Conservation (phyloP, 2,888 invertebrate genomes). For the Monochamus alternatus region DNA sequence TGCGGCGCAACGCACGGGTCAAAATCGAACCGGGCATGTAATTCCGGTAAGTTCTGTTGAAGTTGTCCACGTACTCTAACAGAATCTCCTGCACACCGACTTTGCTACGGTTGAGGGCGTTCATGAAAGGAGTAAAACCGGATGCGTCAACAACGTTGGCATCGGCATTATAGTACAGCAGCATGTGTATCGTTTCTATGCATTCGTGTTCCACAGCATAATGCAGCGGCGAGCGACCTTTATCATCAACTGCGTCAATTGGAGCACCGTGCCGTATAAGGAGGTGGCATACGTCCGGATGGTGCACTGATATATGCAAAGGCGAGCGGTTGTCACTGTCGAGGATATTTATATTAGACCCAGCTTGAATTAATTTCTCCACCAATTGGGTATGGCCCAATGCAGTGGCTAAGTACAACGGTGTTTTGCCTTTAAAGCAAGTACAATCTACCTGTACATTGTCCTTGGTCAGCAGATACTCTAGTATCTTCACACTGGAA, state of each 20-base stretch:
- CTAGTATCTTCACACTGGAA: constrained; percentile 57
- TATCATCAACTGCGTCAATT: constrained; percentile 55
- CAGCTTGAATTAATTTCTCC: constrained; percentile 53
- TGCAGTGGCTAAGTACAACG: constrained; percentile 54
- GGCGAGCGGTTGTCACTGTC: constrained; percentile 54
- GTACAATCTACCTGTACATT: constrained; percentile 54
- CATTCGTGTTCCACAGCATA: constrained; percentile 51
- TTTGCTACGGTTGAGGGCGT: constrained; percentile 49
- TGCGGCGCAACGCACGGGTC: constrained; percentile 51
- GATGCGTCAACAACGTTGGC: constrained; percentile 45
- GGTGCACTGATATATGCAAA: constrained; percentile 56
- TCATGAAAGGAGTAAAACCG: constrained; percentile 58
- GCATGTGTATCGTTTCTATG: constrained; percentile 59
- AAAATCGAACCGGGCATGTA: constrained; percentile 48
- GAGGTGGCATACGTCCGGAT: constrained; percentile 50
- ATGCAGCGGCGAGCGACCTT: constrained; percentile 59
- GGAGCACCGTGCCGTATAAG: constrained; percentile 60
- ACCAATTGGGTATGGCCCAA: constrained; percentile 44
- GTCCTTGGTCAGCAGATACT: constrained; percentile 53
- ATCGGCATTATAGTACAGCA: constrained; percentile 61
- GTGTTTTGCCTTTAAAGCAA: constrained; percentile 59
- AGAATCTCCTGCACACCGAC: constrained; percentile 52
- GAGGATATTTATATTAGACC: constrained; percentile 58
- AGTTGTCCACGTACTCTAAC: constrained; percentile 57
- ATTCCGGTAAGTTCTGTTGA: constrained; percentile 49